A percentile compares a stretch with the other conserved stretches of the same genome.
Evolutionary conservation across 2,113 vertebrate genomes (phyloP).

Genomic region (Chelonoidis abingdonii): DNA sequence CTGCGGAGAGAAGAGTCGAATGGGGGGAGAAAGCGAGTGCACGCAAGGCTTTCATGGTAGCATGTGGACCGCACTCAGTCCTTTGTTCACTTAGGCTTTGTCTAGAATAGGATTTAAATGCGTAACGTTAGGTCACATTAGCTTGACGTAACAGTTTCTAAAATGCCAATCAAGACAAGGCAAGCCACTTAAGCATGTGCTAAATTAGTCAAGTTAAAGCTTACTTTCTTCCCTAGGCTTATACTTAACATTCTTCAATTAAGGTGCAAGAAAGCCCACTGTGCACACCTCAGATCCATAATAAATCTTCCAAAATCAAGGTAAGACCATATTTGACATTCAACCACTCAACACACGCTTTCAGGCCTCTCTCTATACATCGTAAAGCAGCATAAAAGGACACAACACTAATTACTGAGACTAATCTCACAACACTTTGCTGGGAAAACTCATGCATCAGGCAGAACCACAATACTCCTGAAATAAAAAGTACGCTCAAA

Average conservation of each 20-base stretch:
- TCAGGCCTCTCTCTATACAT: neutral
- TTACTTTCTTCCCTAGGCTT: neutral
- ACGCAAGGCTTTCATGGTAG: neutral
- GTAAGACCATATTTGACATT: too few species aligned
- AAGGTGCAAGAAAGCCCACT: neutral
- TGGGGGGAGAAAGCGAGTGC: neutral
- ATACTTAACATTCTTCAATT: neutral
- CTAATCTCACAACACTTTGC: neutral
- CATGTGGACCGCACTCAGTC: neutral
- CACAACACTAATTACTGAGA: too few species aligned
- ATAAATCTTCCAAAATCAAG: too few species aligned
- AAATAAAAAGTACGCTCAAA: neutral
- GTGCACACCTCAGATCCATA: too few species aligned
- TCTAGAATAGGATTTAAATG: neutral
- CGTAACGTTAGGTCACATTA: rapidly evolving
- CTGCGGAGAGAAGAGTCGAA: neutral
- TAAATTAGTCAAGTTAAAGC: neutral
- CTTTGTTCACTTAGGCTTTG: neutral
- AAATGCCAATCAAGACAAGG: neutral
- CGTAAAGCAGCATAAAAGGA: too few species aligned
- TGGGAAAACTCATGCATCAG: neutral
- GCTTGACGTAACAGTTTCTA: rapidly evolving
- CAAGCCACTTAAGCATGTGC: neutral
- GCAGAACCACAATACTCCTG: neutral
- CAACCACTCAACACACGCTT: neutral